Percentiles rank a stretch among this genome's conserved stretches.
Conservation (phyloP, 2,797 vertebrate genomes). For the Taeniopygia guttata region DNA sequence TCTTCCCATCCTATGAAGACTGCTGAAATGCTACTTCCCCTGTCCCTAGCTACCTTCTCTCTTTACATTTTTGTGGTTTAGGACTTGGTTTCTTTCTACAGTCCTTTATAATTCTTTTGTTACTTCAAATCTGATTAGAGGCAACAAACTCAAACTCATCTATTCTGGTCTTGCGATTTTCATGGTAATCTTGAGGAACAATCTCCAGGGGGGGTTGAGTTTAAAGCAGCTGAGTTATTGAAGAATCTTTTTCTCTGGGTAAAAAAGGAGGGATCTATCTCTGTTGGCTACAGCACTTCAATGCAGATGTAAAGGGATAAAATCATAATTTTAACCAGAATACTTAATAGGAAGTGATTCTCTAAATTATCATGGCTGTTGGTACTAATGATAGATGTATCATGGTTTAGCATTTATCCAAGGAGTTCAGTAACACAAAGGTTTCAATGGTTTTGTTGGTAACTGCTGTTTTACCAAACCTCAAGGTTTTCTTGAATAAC, state of each 20-base stretch:
- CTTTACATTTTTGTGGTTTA: neutral
- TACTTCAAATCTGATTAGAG: neutral
- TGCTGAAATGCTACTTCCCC: neutral
- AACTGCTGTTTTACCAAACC: neutral
- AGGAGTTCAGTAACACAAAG: neutral
- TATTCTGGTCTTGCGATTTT: neutral
- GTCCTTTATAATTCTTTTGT: neutral
- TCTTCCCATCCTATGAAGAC: neutral
- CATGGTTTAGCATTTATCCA: neutral
- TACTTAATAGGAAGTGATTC: neutral
- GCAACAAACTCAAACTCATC: rapidly evolving
- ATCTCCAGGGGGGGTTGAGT: neutral
- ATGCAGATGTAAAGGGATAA: neutral
- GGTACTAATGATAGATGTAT: neutral
- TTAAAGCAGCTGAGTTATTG: neutral
- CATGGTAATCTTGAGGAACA: neutral
- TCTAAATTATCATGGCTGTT: neutral
- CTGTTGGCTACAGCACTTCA: neutral
- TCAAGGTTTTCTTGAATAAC: neutral
- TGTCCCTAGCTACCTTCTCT: neutral
- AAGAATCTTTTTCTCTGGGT: neutral
- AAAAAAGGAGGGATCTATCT: neutral
- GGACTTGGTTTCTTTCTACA: neutral
- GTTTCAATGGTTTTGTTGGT: neutral
- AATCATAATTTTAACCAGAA: neutral